Evolutionary conservation across 2,113 vertebrate genomes (phyloP), one percentile per base, ranked within the genome.

Genomic region (Cavia porcellus): DNA sequence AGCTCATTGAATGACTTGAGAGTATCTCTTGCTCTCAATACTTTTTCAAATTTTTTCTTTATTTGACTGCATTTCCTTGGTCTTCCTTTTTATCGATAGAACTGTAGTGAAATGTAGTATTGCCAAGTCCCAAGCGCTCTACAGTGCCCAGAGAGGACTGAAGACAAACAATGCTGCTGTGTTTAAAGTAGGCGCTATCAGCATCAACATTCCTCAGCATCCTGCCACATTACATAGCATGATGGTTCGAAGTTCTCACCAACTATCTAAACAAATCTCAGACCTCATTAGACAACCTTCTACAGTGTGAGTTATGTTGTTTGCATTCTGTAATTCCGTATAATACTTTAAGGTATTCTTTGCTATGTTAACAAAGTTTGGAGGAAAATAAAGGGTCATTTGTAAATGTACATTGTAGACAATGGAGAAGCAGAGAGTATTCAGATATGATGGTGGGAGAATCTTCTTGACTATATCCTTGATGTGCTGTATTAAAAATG

Each of bases 91-190:
- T 57, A 52, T n/a, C 98, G 97, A 83, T 98, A 99, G 99, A 97
- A 99, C 99, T 1, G 99, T 99, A n/a, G 99, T 99, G 96, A 99
- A 99, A 95, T 99, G 99, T 98, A 99, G 99, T 97, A 99, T 99
- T 83, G 99, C 99, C 97, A 99, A 99, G 98, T 99, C 99, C 0
- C 99, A 99, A 98, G 99, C 99, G 13, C 98, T 99, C 75, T 99
- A 99, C 97, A 99, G 99, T 38, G 99, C 99, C 70, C 99, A 99
- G 98, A 98, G 99, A 42, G 99, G 99, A 32, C 35, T 99, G 97
- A 99, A 99, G 96, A 99, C 99, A 75, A 99, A 99, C 98, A 99
- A 99, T 0, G 99, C 99, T 0, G 99, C 99, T 0, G 99, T 99
- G 92, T 99, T 99, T 96, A 99, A 99, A 98, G 99, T 99, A 32